Conservation (phyloP, 2,113 vertebrate genomes). For the Anolis sagrei region DNA sequence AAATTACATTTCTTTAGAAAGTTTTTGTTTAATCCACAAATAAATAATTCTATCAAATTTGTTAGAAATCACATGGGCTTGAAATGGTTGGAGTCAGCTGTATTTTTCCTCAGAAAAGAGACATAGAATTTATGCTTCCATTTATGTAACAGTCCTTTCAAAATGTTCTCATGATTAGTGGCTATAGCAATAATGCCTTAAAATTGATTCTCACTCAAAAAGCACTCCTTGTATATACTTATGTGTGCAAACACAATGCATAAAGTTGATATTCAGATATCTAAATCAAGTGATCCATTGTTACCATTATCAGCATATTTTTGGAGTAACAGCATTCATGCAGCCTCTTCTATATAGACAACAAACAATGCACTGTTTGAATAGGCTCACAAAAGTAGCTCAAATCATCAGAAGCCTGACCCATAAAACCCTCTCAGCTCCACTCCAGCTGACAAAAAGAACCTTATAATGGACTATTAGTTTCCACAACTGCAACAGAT, state of each 20-base stretch:
- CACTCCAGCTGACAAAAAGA: constrained; percentile 24
- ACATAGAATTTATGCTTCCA: no score
- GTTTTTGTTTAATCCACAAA: no score
- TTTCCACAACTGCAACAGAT: constrained; percentile 10
- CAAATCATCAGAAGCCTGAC: not conserved
- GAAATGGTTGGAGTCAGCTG: no score
- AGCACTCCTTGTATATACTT: not conserved
- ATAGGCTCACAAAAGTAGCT: not conserved
- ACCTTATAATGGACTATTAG: constrained; percentile 14
- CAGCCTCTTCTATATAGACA: not conserved
- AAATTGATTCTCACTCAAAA: not conserved
- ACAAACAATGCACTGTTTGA: not conserved
- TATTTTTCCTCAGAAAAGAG: no score
- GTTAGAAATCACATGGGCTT: no score
- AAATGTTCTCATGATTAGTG: no score
- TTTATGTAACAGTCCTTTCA: no score
- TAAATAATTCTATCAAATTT: no score
- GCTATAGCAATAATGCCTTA: no score
- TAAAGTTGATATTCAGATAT: not conserved
- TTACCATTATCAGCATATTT: not conserved
- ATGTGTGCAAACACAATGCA: not conserved
- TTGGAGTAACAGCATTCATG: not conserved
- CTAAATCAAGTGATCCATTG: not conserved
- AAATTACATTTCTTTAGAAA: no score
- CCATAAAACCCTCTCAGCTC: constrained; percentile 14